Evolutionary conservation across 2,797 vertebrate species (phyloP).

Genomic region (Denticeps clupeoides): DNA sequence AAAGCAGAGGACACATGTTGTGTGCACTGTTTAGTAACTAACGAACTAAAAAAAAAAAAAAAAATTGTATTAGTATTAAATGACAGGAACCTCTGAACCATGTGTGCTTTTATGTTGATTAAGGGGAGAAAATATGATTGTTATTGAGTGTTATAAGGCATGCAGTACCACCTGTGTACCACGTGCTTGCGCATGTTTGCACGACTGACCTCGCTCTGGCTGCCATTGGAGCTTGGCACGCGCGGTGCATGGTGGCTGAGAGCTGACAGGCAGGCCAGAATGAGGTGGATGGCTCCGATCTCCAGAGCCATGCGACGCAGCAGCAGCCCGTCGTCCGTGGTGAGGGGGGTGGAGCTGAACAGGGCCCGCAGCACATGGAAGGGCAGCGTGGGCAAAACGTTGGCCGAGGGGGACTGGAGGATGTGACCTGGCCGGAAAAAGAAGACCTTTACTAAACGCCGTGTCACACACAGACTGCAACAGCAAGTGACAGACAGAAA

Average conservation of each 20-base stretch:
- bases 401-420: constrained; percentile 93
- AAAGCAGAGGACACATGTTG: too few species aligned
- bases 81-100: too few species aligned
- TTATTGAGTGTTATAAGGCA: too few species aligned
- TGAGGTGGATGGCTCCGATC: constrained; percentile 92
- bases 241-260: constrained; percentile 92
- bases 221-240: constrained; percentile 74
- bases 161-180: too few species aligned
- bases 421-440: constrained; percentile 75
- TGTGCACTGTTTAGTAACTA: too few species aligned
- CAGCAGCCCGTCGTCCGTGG: constrained; percentile 89
- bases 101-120: too few species aligned
- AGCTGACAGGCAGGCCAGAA: constrained; percentile 90
- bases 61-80: too few species aligned
- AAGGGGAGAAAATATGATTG: too few species aligned
- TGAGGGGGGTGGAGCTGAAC: constrained; percentile 85
- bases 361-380: constrained; percentile 87
- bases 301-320: constrained; percentile 92
- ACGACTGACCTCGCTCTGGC: constrained; percentile 72
- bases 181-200: background rate
- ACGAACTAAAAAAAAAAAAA: too few species aligned
- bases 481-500: background rate
- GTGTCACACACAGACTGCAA: too few species aligned
- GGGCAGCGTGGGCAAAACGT: constrained; percentile 88
- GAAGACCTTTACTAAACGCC: too few species aligned